Base-by-base conservation (phyloP, 1,140 invertebrate genomes). In the Achroia grisella region DNA sequence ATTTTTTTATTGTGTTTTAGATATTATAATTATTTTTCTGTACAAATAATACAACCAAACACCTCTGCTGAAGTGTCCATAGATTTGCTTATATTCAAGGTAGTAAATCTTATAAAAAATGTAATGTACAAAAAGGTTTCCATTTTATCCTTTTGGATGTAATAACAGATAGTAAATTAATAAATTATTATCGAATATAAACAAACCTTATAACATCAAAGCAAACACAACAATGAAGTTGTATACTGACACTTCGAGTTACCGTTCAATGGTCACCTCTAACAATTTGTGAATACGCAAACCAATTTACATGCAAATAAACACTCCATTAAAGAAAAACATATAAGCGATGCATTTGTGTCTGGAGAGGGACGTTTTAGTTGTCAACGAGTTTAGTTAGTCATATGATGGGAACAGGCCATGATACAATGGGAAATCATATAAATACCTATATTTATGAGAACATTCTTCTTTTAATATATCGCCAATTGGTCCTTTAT, bases 231-330 rank as follows among this genome's bases (percentile, higher is more conserved):
- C 52, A 58, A 62, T 57, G 55, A 61, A 32, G 49, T 40, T 37
- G 56, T 59, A 53, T 46, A 57, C 17, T 33, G 32, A 60, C 49
- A 61, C 48, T 39, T 44, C 51, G 55, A 70, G 57, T 70, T 52
- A 51, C 62, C 59, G 64, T 70, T 48, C 43, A 46, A 46, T 54
- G 33, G 44, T 52, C 50, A 58, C 54, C 39, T 40, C 64, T 55
- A 65, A 61, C 52, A 54, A 30, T 34, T 39, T 52, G 71, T 78
- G 74, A 71, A 44, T 43, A 58, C 52, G 79, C 79, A 84, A 84
- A 84, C 64, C 52, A 84, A 76, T 69, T 49, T 79, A 83, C 79
- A 83, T 83, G 79, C 79, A 83, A 81, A 81, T 75, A 48, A 79
- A 81, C 73, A 80, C 60, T 65, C 55, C 67, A 58, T 59, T 33